Evolutionary conservation across 2,888 invertebrate genomes (phyloP), one percentile per base, ranked within the genome.

Genomic region (Ceriagrion tenellum): DNA sequence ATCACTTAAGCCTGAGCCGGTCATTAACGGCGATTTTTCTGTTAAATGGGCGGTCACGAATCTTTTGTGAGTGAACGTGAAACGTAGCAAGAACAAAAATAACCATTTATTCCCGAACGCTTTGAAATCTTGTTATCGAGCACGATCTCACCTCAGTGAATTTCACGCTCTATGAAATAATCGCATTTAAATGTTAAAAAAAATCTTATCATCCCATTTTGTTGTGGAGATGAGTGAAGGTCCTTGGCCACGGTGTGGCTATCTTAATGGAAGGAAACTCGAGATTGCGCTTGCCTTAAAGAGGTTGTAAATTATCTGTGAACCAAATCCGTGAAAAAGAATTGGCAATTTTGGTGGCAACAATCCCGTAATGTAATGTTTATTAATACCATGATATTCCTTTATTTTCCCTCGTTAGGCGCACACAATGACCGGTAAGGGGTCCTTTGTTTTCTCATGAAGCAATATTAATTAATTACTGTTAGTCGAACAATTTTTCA

Each of bases 31-130:
- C 59, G 63, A 91, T 91, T 91, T 91, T 91, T 91, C 91, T 40
- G 91, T 40, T 59, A 69, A 91, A 63, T 91, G 91, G 63, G 63
- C 91, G 26, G 91, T 91, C 91, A 91, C 91, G 91, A 30, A 63
- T 63, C 63, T 91, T 18, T 59, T 91, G 63, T 63, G 40, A 47
- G 47, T 23, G 40, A 63, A 26, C 35, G 91, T 18, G 91, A 89
- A 89, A 89, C 89, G 55, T 23, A 69, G 59, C 40, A 91, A 59
- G 40, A 35, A 20, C 35, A n/a, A 40, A 91, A 63, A 91, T 91
- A 26, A 26, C 26, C 91, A 63, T 91, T 69, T 40, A 91, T 91
- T 91, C 20, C 40, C 35, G 63, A 90, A 90, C 55, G 56, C 55
- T 59, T n/a, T 55, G 47, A 59, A 91, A 91, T 35, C 56, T 59